These are phyloP conservation scores for Platerodrilus igneus DNA, from an alignment of 2,888 invertebrate genomes.

Conservation along the genomic window DNA sequence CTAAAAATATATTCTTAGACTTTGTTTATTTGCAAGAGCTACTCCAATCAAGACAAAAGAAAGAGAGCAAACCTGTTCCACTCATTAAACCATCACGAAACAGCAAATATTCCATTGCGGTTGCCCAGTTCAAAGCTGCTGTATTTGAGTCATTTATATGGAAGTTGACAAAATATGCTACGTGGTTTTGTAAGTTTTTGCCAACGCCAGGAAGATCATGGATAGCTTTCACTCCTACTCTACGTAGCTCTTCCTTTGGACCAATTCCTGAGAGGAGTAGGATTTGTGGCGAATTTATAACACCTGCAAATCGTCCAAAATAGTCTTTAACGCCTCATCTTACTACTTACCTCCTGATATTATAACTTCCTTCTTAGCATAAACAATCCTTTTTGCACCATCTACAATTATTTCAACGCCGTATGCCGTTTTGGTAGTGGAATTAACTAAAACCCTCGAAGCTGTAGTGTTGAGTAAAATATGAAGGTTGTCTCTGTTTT, in stretches of 20 bases:
- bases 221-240: slow-evolving; percentile 59
- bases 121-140: slow-evolving; percentile 84
- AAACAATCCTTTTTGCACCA: slow-evolving; percentile 55
- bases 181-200: slow-evolving; percentile 81
- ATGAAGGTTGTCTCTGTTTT: slow-evolving; percentile 71
- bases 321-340: not conserved
- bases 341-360: slow-evolving; percentile 50
- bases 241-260: slow-evolving; percentile 63
- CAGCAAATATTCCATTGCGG: slow-evolving; percentile 84
- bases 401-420: slow-evolving; percentile 68
- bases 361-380: slow-evolving; percentile 66
- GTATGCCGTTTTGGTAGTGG: slow-evolving; percentile 66
- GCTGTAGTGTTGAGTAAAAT: slow-evolving; percentile 80
- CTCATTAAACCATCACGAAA: slow-evolving; percentile 88
- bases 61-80: slow-evolving; percentile 66
- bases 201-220: slow-evolving; percentile 78
- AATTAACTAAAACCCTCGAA: slow-evolving; percentile 70
- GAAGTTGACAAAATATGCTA: slow-evolving; percentile 74
- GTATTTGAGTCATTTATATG: slow-evolving; percentile 80
- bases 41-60: no score
- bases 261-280: slow-evolving; percentile 88
- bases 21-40: no score
- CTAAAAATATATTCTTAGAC: no score
- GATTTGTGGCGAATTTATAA: slow-evolving; percentile 91
- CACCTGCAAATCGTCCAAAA: slow-evolving; percentile 59